phyloP scores from a whole-genome alignment of 1,140 invertebrate species.

The Micrasema longulum region DNA sequence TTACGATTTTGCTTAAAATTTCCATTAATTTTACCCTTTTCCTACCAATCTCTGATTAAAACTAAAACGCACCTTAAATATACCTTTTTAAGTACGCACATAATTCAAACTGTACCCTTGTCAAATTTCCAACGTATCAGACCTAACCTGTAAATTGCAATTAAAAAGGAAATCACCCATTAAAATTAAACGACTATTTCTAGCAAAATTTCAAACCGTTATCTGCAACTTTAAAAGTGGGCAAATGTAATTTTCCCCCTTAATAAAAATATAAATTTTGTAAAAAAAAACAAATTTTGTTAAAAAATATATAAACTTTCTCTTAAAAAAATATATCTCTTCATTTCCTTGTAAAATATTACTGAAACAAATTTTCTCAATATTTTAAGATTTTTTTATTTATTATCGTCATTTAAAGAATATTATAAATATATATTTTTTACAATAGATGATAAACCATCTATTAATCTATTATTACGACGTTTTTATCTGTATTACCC shows the following conservation, averaged over 20 bases:
- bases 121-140: conserved; percentile 28
- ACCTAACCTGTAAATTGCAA: conserved; percentile 46
- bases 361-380: no score
- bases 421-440: no score
- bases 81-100: conserved; percentile 33
- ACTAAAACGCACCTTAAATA: conserved; percentile 16
- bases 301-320: no score
- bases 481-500: no score
- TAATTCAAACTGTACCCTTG: conserved; percentile 48
- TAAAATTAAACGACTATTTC: conserved; percentile 49
- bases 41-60: conserved; percentile 11
- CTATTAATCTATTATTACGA: no score
- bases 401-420: no score
- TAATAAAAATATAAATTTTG: no score
- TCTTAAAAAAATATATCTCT: no score
- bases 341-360: no score
- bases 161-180: conserved; percentile 53
- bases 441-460: no score
- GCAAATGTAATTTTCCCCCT: background rate
- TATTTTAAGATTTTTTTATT: no score
- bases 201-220: conserved; percentile 6
- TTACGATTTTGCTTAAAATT: conserved; percentile 26
- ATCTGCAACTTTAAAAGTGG: background rate
- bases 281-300: no score
- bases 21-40: conserved; percentile 11